phyloP scores from a whole-genome alignment of 2,113 vertebrate species.

The Dasyprocta punctata region DNA sequence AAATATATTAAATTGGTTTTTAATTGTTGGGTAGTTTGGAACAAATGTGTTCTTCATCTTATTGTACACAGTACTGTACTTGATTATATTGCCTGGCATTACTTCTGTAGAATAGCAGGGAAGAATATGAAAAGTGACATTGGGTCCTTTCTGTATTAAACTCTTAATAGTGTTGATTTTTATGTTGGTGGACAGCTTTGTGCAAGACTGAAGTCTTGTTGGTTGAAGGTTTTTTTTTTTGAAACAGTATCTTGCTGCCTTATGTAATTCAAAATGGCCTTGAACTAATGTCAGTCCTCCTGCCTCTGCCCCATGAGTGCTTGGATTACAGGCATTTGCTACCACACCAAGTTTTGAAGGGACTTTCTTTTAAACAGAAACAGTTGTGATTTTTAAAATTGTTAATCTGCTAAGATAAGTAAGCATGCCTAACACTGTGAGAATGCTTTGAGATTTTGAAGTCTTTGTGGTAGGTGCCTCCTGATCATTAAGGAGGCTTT shows the following conservation, averaged over 20 bases:
- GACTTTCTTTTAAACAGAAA: constrained; percentile 39
- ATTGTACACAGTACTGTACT: not conserved
- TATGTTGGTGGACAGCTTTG: not conserved
- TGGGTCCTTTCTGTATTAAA: not conserved
- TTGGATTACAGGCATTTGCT: not conserved
- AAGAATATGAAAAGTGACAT: not conserved
- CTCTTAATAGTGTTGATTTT: not conserved
- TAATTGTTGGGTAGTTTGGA: constrained; percentile 25
- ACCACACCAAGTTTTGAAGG: not conserved
- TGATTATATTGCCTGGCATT: constrained; percentile 15
- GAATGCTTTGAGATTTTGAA: constrained; percentile 27
- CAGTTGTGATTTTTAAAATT: not conserved
- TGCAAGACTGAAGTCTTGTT: not conserved
- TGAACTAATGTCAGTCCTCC: not conserved
- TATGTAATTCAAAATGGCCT: not conserved
- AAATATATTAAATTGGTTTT: constrained; percentile 35
- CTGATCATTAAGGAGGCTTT: not conserved
- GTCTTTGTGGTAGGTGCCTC: not conserved
- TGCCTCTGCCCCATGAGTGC: not conserved
- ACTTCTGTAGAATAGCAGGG: constrained; percentile 10
- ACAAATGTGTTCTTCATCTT: constrained; percentile 21
- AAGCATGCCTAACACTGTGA: not conserved
- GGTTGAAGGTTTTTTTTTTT: not conserved
- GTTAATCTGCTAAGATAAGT: constrained; percentile 26
- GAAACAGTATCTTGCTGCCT: not conserved